Evolutionary conservation across 2,113 vertebrate genomes (phyloP).

Genomic region (Corvus hawaiiensis): DNA sequence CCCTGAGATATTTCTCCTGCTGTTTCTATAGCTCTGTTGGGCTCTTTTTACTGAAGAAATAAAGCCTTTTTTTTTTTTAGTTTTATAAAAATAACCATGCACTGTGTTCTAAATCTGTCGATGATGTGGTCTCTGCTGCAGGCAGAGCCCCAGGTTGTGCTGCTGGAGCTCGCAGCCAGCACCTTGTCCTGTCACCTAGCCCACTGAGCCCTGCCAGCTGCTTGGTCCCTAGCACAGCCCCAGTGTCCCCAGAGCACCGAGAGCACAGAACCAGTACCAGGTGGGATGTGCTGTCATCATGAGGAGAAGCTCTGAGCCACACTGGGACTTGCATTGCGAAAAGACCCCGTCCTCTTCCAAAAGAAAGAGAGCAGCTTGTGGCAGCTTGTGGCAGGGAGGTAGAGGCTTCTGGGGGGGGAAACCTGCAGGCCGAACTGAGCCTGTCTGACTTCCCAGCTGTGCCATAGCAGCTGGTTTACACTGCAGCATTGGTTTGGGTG

Average conservation of each 20-base stretch:
- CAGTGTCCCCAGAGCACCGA: neutral
- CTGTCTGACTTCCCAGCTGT: neutral
- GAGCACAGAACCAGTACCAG: neutral
- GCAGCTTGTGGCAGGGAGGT: rapidly evolving
- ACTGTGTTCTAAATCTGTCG: neutral
- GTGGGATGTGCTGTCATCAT: rapidly evolving
- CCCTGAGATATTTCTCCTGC: neutral
- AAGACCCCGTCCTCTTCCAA: neutral
- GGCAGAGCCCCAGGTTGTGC: neutral
- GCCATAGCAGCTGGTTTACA: neutral
- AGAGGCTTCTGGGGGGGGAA: neutral
- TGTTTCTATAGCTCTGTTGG: neutral
- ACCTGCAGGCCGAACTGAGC: neutral
- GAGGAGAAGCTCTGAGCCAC: neutral
- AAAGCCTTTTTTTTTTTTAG: neutral
- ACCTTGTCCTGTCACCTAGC: neutral
- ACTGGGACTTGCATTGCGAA: rapidly evolving
- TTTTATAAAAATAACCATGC: neutral
- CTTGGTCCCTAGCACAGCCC: neutral
- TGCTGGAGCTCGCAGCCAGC: neutral
- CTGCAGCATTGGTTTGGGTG: rapidly evolving
- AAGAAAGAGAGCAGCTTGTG: neutral
- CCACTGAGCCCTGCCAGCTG: rapidly evolving
- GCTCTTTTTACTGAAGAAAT: neutral
- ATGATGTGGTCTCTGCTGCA: neutral